Conservation (phyloP, 2,797 vertebrate species). For the Sarcophilus harrisii region DNA sequence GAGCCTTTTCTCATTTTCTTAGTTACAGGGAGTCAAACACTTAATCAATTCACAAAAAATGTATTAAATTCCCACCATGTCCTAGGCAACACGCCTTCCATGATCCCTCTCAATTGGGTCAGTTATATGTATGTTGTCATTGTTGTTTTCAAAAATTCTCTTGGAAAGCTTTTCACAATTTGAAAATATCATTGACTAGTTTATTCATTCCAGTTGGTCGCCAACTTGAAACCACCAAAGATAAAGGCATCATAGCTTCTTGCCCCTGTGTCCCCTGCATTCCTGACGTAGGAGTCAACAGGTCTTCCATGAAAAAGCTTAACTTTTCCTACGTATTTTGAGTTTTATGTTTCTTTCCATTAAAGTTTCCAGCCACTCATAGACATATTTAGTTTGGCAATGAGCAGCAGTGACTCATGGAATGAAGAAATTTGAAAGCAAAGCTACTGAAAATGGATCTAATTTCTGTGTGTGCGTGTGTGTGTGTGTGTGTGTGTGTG, state of each 20-base stretch:
- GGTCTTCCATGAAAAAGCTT: conserved; percentile 85
- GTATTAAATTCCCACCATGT: not conserved
- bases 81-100: not conserved
- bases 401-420: conserved; percentile 86
- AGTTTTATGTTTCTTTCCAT: conserved; percentile 90
- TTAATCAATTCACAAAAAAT: not conserved
- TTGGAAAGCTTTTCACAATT: conserved; percentile 34
- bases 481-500: conserved; percentile 16
- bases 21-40: not conserved
- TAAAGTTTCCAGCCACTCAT: conserved; percentile 87
- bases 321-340: conserved; percentile 85
- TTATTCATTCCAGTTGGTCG: conserved; percentile 51
- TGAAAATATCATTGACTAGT: conserved; percentile 11
- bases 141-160: conserved; percentile 13
- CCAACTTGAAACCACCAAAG: conserved; percentile 62
- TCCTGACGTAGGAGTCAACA: conserved; percentile 85
- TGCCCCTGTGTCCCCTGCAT: conserved; percentile 78
- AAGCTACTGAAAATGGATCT: conserved; percentile 90
- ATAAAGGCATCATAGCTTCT: conserved; percentile 71
- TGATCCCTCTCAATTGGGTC: not conserved
- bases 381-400: conserved; percentile 91
- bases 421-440: conserved; percentile 89
- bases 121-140: not conserved
- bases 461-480: conserved; percentile 83
- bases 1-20: not conserved